Conservation (phyloP, 1,140 invertebrate species). For the Camponotus vicinus region DNA sequence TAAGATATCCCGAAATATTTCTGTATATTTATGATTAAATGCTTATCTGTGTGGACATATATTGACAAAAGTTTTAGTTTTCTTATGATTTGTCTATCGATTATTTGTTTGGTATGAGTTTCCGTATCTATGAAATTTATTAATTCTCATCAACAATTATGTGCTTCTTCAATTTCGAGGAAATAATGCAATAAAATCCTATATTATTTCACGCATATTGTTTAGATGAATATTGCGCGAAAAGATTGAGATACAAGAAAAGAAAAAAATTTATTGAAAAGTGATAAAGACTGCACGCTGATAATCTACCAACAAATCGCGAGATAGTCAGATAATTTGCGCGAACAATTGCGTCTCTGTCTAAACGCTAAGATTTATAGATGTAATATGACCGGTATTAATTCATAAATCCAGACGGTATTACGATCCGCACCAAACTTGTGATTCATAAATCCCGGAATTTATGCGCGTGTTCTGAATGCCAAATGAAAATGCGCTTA, state of each 20-base stretch:
- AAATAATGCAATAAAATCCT: neutral
- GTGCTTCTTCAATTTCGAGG: neutral
- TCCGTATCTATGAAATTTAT: neutral
- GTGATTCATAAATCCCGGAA: constrained; percentile 72
- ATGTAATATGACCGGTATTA: constrained; percentile 73
- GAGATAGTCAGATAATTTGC: constrained; percentile 55
- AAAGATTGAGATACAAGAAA: neutral
- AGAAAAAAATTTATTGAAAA: neutral
- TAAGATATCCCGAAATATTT: neutral
- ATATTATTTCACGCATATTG: too few relatives aligned
- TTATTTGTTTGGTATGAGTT: too few relatives aligned
- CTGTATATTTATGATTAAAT: neutral
- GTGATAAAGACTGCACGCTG: constrained; percentile 50
- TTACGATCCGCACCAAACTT: constrained; percentile 69
- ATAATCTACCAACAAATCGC: constrained; percentile 23
- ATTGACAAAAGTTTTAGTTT: too few relatives aligned
- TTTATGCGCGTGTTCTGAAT: constrained; percentile 64
- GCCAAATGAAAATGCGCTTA: constrained; percentile 15
- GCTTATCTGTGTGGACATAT: neutral
- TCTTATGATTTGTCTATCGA: too few relatives aligned
- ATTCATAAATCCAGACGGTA: constrained; percentile 71
- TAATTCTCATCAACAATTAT: neutral
- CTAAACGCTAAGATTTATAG: constrained; percentile 70
- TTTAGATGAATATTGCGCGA: neutral
- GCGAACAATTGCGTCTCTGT: constrained; percentile 65